Percentiles rank a stretch among this genome's conserved stretches.
Conservation (phyloP, 2,888 invertebrate genomes). For the Alitta virens region DNA sequence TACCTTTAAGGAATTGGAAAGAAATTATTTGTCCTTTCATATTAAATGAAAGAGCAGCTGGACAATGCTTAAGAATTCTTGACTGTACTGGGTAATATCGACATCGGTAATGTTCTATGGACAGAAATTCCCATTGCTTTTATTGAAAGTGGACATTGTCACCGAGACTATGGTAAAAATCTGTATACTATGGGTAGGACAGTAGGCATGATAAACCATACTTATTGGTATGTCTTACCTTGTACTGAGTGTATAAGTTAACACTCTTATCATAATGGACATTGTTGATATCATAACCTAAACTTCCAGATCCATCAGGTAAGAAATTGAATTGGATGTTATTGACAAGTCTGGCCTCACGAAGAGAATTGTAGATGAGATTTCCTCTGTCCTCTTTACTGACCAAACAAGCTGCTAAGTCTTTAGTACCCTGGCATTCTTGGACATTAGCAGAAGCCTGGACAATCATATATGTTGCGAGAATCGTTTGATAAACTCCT, state of each 20-base stretch:
- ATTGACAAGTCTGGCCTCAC: constrained; percentile 23
- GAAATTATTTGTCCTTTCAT: too few species aligned
- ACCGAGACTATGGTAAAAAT: too few species aligned
- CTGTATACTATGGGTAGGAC: too few species aligned
- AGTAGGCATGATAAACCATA: too few species aligned
- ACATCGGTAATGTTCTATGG: too few species aligned
- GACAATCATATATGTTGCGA: constrained; percentile 51
- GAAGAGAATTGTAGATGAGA: constrained; percentile 39
- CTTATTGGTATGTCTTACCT: constrained; percentile 35
- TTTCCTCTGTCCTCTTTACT: constrained; percentile 40
- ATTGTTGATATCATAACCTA: constrained; percentile 55
- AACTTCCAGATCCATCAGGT: constrained; percentile 53
- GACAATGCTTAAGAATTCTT: too few species aligned
- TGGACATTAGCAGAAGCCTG: constrained; percentile 46
- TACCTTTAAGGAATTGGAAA: too few species aligned
- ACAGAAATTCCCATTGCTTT: too few species aligned
- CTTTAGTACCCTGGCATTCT: constrained; percentile 20
- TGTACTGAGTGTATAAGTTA: constrained; percentile 32
- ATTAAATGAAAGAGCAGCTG: too few species aligned
- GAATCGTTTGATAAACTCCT: constrained; percentile 42
- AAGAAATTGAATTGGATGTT: constrained; percentile 54
- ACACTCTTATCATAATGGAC: constrained; percentile 34
- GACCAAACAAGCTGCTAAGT: constrained; percentile 26
- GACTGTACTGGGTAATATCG: too few species aligned
- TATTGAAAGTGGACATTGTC: too few species aligned